phyloP scores from a whole-genome alignment of 2,797 vertebrate species.

The Sarcophilus harrisii region DNA sequence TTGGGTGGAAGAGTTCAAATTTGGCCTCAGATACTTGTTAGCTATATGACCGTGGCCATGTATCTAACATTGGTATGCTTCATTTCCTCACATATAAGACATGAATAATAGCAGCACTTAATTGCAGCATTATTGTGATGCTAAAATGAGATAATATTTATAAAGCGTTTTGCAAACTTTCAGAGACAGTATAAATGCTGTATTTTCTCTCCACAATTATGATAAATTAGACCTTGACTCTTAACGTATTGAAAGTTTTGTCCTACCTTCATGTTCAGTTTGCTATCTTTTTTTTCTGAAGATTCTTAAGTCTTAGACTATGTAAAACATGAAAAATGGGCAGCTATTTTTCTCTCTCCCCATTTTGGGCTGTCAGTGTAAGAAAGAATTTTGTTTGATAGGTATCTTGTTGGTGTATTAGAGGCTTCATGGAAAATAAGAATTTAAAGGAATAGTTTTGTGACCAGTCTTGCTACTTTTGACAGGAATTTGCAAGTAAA shows the following conservation, averaged over 20 bases:
- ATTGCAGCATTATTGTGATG: neutral
- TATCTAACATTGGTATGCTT: neutral
- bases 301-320: neutral
- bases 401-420: neutral
- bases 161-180: neutral
- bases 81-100: neutral
- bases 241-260: neutral
- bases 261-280: conserved; percentile 33
- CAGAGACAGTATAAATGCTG: neutral
- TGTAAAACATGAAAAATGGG: neutral
- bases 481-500: conserved; percentile 36
- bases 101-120: neutral
- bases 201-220: neutral
- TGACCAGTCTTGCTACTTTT: neutral
- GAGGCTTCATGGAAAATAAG: neutral
- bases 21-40: neutral
- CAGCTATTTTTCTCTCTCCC: neutral
- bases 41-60: neutral
- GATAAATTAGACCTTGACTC: neutral
- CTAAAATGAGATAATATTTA: neutral
- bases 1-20: neutral
- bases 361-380: conserved; percentile 20
- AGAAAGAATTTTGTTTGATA: conserved; percentile 7
- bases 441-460: conserved; percentile 3
- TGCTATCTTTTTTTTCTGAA: neutral